These are phyloP conservation scores for Ochropleura plecta DNA, from an alignment of 2,888 invertebrate genomes.

Conservation along the genomic window DNA sequence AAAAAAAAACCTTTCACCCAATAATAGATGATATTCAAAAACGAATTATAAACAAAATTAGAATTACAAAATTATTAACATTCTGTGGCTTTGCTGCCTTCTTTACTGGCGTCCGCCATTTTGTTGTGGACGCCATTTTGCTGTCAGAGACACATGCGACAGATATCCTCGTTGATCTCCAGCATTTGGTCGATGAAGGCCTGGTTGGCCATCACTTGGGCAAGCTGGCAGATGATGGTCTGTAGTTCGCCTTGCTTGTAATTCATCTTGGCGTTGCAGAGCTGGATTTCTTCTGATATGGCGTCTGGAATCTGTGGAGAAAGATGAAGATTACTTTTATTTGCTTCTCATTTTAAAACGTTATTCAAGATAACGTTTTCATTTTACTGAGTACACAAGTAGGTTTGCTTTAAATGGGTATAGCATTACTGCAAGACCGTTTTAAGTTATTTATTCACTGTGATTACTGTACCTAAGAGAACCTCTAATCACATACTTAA, in stretches of 20 bases:
- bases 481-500: constrained; percentile 26
- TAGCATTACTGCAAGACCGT: neutral
- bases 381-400: neutral
- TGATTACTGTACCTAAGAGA: constrained; percentile 19
- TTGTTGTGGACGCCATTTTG: constrained; percentile 73
- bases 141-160: constrained; percentile 92
- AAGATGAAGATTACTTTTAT: constrained; percentile 28
- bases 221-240: constrained; percentile 92
- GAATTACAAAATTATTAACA: constrained; percentile 63
- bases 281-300: constrained; percentile 91
- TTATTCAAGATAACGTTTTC: neutral
- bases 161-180: constrained; percentile 95
- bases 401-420: neutral
- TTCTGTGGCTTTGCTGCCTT: constrained; percentile 53
- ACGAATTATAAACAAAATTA: constrained; percentile 52
- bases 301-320: constrained; percentile 91
- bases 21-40: constrained; percentile 60
- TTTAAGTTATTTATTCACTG: constrained; percentile 27
- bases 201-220: constrained; percentile 92
- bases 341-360: too few relatives aligned
- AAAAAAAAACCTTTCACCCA: constrained; percentile 59
- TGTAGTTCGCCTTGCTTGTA: constrained; percentile 92
- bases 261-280: constrained; percentile 94
- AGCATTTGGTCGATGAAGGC: constrained; percentile 94
- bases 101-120: constrained; percentile 70